These are phyloP conservation scores for Phrynocephalus versicolor DNA, from an alignment of 2,113 vertebrate species.

Conservation along the genomic window DNA sequence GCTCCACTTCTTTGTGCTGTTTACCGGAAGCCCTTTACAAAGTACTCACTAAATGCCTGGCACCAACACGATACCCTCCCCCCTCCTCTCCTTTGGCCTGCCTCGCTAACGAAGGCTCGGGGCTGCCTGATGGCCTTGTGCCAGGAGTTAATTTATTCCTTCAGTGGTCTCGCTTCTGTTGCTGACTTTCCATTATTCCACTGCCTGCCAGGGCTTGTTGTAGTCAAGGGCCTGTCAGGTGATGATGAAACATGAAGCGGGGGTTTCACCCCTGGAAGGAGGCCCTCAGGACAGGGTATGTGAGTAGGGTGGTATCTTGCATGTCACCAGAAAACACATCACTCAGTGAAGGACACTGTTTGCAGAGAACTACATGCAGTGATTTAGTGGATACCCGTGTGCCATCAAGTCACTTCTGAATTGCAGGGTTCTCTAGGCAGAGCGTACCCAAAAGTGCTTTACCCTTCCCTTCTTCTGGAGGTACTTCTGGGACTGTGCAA, in stretches of 20 bases:
- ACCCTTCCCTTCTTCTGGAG: too few species aligned
- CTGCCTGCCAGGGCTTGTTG: background rate
- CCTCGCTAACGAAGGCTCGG: background rate
- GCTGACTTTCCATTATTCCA: background rate
- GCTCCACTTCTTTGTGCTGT: background rate
- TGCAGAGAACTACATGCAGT: too few species aligned
- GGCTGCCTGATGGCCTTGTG: background rate
- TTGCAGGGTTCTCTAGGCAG: too few species aligned
- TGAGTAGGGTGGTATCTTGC: background rate
- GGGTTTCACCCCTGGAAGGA: background rate
- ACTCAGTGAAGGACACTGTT: too few species aligned
- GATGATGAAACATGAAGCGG: background rate
- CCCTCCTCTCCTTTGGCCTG: background rate
- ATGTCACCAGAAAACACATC: background rate
- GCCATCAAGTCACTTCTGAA: too few species aligned
- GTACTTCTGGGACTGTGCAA: too few species aligned
- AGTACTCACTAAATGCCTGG: background rate
- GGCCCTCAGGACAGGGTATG: background rate
- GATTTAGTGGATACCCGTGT: too few species aligned
- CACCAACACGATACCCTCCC: background rate
- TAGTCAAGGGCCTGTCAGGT: accelerated
- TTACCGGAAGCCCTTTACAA: background rate
- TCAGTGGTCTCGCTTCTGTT: background rate
- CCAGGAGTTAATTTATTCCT: background rate
- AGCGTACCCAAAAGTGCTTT: too few species aligned